Evolutionary conservation across 2,113 vertebrate genomes (phyloP).

Genomic region (Chiloscyllium plagiosum): DNA sequence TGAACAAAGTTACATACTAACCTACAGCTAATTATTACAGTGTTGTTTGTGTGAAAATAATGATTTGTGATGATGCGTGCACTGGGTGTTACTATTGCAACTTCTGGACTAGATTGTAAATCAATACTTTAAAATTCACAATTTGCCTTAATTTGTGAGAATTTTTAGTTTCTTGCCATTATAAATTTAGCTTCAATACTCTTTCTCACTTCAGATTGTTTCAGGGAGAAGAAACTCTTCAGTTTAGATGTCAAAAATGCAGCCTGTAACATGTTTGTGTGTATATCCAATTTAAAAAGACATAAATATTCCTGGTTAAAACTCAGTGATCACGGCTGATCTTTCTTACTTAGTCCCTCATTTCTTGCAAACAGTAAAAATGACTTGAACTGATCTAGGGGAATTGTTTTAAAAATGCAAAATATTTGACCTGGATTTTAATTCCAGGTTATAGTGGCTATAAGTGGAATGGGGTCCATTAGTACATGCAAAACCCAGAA

Average conservation of each 20-base stretch:
- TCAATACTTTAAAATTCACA: background rate
- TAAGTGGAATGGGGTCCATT: too few relatives aligned
- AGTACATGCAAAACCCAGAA: too few relatives aligned
- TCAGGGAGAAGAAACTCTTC: background rate
- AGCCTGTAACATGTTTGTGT: background rate
- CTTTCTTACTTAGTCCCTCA: background rate
- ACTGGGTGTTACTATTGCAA: background rate
- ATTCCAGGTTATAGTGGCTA: too few relatives aligned
- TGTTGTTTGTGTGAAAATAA: background rate
- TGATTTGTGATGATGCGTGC: background rate
- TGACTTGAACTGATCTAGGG: background rate
- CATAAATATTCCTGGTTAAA: background rate
- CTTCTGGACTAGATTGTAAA: background rate
- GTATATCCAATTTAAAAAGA: background rate
- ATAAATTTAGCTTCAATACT: background rate
- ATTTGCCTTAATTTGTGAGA: background rate
- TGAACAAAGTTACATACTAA: conserved; percentile 16
- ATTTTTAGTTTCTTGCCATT: background rate
- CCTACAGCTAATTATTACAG: conserved; percentile 5
- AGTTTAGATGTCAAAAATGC: background rate
- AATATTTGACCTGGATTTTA: background rate
- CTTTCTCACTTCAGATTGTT: background rate
- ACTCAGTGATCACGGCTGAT: background rate
- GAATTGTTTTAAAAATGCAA: background rate
- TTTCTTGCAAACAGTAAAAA: background rate